These are phyloP conservation scores for Stenchaetothrips biformis DNA, from an alignment of 2,888 invertebrate genomes.

Conservation along the genomic window DNA sequence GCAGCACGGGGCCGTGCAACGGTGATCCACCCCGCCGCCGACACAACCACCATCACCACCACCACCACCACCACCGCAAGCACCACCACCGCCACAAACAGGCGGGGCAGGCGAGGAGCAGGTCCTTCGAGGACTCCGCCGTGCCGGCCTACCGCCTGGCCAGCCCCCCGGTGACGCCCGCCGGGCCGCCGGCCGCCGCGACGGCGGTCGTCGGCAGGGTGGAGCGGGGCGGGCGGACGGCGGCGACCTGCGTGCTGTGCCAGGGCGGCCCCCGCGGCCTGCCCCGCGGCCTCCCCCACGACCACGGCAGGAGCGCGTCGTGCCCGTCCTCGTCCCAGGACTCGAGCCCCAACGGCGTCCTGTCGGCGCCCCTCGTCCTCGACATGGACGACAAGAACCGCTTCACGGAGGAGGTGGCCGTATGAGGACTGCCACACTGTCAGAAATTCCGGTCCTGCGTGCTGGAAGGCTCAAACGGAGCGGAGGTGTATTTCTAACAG, in stretches of 20 bases:
- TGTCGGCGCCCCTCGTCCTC: conserved; percentile 54
- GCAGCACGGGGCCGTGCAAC: neutral
- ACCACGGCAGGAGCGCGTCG: neutral
- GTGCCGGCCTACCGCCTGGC: neutral
- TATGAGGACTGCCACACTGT: conserved; percentile 45
- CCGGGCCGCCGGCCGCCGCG: neutral
- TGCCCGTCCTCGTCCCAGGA: neutral
- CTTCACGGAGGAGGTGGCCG: conserved; percentile 76
- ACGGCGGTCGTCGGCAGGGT: neutral
- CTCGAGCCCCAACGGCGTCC: conserved; percentile 41
- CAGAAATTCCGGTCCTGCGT: too few relatives aligned
- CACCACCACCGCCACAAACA: conserved; percentile 16
- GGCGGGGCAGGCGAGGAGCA: neutral
- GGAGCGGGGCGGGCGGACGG: too few relatives aligned
- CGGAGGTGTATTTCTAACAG: too few relatives aligned
- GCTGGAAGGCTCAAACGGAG: too few relatives aligned
- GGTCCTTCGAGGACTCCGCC: conserved; percentile 3
- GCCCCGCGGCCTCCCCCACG: neutral
- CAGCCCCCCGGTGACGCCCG: neutral
- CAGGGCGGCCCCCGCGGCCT: neutral
- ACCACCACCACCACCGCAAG: conserved; percentile 2
- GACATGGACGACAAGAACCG: conserved; percentile 75
- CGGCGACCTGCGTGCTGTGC: too few relatives aligned
- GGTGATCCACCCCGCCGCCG: neutral
- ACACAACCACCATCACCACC: conserved; percentile 1